Evolutionary conservation across 2,888 invertebrate genomes (phyloP), one percentile per base, ranked within the genome.

Genomic region (Torymus texanus): DNA sequence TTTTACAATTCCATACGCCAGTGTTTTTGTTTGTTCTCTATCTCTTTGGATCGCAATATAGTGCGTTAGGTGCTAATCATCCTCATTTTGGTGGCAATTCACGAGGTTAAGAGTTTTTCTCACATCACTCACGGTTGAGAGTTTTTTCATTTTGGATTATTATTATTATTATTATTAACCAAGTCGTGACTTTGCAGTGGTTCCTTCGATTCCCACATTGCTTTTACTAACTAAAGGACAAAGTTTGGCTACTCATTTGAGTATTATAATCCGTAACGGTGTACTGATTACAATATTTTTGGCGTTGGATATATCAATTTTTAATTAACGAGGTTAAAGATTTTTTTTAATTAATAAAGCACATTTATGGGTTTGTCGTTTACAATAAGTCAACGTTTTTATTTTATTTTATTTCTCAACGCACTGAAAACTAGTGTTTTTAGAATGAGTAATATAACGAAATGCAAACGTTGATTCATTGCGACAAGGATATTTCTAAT

Each of bases 211-310:
- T 71, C 53, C 56, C 56, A 66, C n/a, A 71, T 75, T 72, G 81
- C 81, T 81, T 81, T 41, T 78, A 78, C 78, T 81, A 81, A 81
- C 78, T 13, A 62, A 68, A 76, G 68, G 59, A 67, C 10, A 67
- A 63, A 72, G 61, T 79, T 72, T 79, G 66, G 67, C 51, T 50
- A 72, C 70, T 59, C 65, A 67, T 41, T 65, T 56, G 59, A 51
- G 62, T 58, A 16, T 41, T 50, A 16, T 67, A 16, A 66, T 55
- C 29, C 29, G 18, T n/a, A 50, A 14, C 63, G 13, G 41, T 55
- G 41, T 56, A 41, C 18, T 70, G 24, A 41, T 2, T 51, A 67
- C 8, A 8, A 41, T 41, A 41, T 41, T 41, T 41, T 41, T 41
- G 41, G 16, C 3, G 56, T 41, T 41, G 41, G 41, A 41, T 41